Evolutionary conservation across 2,113 vertebrate genomes (phyloP).

Genomic region (Synchiropus splendidus): DNA sequence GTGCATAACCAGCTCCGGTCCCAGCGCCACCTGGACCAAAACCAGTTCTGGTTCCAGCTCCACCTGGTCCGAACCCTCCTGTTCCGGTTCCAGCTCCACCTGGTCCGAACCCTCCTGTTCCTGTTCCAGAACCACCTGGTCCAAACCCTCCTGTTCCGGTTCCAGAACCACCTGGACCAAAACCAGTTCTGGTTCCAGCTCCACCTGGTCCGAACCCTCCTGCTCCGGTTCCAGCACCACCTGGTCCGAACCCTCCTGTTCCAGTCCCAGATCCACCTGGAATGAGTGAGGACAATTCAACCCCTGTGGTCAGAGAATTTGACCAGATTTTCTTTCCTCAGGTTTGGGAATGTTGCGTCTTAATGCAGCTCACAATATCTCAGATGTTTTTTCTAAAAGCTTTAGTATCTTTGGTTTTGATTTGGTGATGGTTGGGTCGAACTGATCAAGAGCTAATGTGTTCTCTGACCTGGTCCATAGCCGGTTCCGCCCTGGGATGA

Average conservation of each 20-base stretch:
- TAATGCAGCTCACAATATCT: too few species aligned
- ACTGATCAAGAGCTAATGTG: too few species aligned
- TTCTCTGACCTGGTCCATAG: constrained; percentile 31
- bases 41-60: constrained; percentile 2
- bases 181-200: constrained; percentile 1
- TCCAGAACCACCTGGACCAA: constrained; percentile 4
- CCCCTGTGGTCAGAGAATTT: neutral
- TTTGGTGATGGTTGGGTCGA: neutral
- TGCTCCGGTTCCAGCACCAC: rapidly evolving
- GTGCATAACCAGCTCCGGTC: constrained; percentile 3
- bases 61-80: constrained; percentile 2
- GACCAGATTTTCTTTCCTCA: neutral
- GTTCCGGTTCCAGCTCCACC: neutral
- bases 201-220: constrained; percentile 3
- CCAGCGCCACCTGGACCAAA: constrained; percentile 16
- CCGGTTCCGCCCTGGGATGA: constrained; percentile 35
- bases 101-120: constrained; percentile 9
- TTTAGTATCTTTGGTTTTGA: too few species aligned
- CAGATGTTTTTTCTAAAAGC: too few species aligned
- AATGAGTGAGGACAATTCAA: too few species aligned
- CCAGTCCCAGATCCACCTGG: constrained; percentile 12
- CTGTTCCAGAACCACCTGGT: constrained; percentile 12
- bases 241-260: constrained; percentile 7
- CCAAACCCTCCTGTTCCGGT: constrained; percentile 17
- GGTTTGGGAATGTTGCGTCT: too few species aligned